Conservation (phyloP, 2,888 invertebrate species). For the Dendrolimus pini region DNA sequence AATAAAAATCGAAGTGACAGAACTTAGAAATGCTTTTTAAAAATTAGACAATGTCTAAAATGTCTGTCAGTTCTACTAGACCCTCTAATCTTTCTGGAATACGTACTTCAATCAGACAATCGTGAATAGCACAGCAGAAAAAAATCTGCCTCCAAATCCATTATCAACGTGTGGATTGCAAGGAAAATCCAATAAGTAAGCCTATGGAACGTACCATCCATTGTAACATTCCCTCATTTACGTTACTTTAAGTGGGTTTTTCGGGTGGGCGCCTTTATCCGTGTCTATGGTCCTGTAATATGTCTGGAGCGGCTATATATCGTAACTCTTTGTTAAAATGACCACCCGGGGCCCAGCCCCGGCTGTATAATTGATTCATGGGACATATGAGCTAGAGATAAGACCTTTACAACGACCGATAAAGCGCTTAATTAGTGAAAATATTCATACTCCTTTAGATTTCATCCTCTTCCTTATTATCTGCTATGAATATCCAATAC, state of each 20-base stretch:
- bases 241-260: constrained; percentile 22
- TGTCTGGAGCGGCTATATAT: constrained; percentile 22
- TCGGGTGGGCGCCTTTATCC: constrained; percentile 22
- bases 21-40: too few relatives aligned
- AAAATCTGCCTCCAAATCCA: background rate
- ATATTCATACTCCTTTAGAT: constrained; percentile 13
- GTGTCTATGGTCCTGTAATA: constrained; percentile 14
- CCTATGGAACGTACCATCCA: background rate
- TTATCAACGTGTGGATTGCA: background rate
- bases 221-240: background rate
- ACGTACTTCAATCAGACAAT: background rate
- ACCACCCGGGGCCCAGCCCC: constrained; percentile 17
- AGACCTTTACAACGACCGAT: constrained; percentile 38
- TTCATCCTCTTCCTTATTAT: too few relatives aligned
- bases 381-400: constrained; percentile 40
- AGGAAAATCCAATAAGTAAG: background rate
- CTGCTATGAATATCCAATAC: too few relatives aligned
- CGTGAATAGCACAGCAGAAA: background rate
- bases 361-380: constrained; percentile 47
- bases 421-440: constrained; percentile 36
- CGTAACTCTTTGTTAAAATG: constrained; percentile 30
- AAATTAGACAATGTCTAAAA: too few relatives aligned
- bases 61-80: too few relatives aligned
- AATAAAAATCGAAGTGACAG: too few relatives aligned
- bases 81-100: too few relatives aligned